These are phyloP conservation scores for Sminthurinus aureus DNA, from an alignment of 2,888 invertebrate species.

Conservation along the genomic window DNA sequence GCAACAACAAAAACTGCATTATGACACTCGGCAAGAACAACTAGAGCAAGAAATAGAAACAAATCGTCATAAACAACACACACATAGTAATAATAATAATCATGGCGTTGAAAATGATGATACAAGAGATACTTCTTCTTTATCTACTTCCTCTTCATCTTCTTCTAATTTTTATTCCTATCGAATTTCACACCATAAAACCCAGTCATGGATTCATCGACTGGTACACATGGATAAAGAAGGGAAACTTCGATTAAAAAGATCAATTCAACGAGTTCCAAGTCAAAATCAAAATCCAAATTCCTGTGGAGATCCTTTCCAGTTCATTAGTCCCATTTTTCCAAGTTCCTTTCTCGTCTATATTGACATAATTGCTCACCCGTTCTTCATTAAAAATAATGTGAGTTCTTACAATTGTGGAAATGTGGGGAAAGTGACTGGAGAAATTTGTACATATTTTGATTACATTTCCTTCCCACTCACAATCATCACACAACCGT, in stretches of 20 bases:
- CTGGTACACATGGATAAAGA: conserved; percentile 55
- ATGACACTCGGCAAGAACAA: neutral
- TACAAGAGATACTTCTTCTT: too few species aligned
- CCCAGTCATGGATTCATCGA: conserved; percentile 59
- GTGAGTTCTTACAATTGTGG: conserved; percentile 36
- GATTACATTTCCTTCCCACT: conserved; percentile 59
- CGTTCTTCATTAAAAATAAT: conserved; percentile 37
- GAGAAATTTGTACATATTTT: conserved; percentile 38
- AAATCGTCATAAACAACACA: neutral
- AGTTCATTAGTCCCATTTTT: conserved; percentile 28
- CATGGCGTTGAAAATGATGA: too few species aligned
- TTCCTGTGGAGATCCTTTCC: conserved; percentile 9
- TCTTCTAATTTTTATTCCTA: conserved; percentile 46
- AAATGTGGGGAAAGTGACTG: neutral
- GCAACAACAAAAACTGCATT: neutral
- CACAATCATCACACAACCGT: conserved; percentile 54
- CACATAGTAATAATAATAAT: too few species aligned
- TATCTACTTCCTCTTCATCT: too few species aligned
- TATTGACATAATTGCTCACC: conserved; percentile 55
- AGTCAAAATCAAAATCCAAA: conserved; percentile 15
- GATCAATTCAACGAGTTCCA: conserved; percentile 14
- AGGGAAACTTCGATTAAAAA: conserved; percentile 54
- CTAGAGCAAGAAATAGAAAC: conserved; percentile 17
- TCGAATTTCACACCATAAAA: conserved; percentile 58
- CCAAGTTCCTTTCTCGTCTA: conserved; percentile 57